Conservation (phyloP, 2,888 invertebrate species). For the Cetonia aurata region DNA sequence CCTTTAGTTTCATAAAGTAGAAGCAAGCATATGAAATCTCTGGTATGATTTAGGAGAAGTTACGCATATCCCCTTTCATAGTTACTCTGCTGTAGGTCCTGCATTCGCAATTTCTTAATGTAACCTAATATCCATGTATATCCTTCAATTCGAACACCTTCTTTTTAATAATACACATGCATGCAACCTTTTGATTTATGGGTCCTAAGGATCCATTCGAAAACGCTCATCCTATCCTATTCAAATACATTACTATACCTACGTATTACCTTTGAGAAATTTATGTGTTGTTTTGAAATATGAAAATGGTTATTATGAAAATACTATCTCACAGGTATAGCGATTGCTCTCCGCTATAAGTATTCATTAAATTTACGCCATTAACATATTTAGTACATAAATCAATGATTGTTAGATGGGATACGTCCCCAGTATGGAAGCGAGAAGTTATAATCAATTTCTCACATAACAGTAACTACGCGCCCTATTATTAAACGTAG, state of each 20-base stretch:
- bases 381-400: constrained; percentile 53
- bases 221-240: constrained; percentile 25
- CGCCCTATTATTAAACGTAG: constrained; percentile 50
- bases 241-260: constrained; percentile 38
- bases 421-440: constrained; percentile 51
- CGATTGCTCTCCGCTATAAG: constrained; percentile 40
- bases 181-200: constrained; percentile 30
- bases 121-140: not conserved
- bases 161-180: constrained; percentile 25
- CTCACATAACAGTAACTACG: constrained; percentile 56
- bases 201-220: constrained; percentile 14
- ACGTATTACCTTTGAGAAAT: constrained; percentile 36
- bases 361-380: constrained; percentile 47
- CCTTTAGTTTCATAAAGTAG: no score
- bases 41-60: no score
- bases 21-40: no score
- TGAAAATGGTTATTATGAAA: constrained; percentile 46
- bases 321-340: constrained; percentile 42
- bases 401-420: constrained; percentile 53
- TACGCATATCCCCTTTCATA: no score
- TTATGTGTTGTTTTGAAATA: constrained; percentile 47
- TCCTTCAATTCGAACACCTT: constrained; percentile 18
- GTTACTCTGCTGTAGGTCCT: no score
- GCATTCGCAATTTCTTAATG: no score
- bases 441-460: constrained; percentile 62